Evolutionary conservation across 1,140 invertebrate genomes (phyloP).

Genomic region (Lithobius niger): DNA sequence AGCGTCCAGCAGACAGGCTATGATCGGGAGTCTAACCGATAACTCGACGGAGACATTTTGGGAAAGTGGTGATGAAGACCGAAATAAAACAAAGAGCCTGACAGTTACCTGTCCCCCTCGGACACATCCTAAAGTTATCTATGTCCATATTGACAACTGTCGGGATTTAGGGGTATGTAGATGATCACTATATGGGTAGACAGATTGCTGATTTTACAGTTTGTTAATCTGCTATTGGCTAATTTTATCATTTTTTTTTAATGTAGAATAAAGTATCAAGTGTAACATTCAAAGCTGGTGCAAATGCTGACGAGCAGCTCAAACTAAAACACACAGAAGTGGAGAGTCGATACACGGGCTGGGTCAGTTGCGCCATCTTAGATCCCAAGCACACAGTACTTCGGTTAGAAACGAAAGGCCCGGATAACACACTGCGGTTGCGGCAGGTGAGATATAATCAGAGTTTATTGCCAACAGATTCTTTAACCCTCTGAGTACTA

Average conservation of each 20-base stretch:
- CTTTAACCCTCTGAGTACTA: too few relatives aligned
- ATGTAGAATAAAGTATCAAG: conserved; percentile 82
- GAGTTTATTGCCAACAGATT: too few relatives aligned
- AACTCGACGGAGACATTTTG: conserved; percentile 96
- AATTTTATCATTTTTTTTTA: conserved; percentile 27
- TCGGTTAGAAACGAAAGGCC: conserved; percentile 74
- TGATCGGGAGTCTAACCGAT: conserved; percentile 83
- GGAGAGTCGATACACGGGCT: conserved; percentile 62
- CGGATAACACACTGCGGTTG: conserved; percentile 74
- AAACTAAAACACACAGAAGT: conserved; percentile 69
- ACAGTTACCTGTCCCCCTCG: conserved; percentile 36
- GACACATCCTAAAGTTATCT: conserved; percentile 48
- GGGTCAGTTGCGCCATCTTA: conserved; percentile 68
- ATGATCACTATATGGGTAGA: conserved; percentile 4
- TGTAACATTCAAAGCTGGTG: conserved; percentile 64
- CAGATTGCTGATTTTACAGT: too few relatives aligned
- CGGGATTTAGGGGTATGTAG: conserved; percentile 60
- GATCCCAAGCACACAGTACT: conserved; percentile 38
- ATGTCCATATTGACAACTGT: conserved; percentile 85
- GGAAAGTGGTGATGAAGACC: conserved; percentile 95
- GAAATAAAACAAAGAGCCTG: conserved; percentile 73
- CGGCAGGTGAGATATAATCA: conserved; percentile 51
- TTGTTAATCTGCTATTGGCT: conserved; percentile 8
- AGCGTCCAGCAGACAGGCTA: conserved; percentile 81
- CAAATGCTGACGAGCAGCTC: conserved; percentile 59